Conservation (phyloP, 1,140 invertebrate species). For the Conus ventricosus region DNA sequence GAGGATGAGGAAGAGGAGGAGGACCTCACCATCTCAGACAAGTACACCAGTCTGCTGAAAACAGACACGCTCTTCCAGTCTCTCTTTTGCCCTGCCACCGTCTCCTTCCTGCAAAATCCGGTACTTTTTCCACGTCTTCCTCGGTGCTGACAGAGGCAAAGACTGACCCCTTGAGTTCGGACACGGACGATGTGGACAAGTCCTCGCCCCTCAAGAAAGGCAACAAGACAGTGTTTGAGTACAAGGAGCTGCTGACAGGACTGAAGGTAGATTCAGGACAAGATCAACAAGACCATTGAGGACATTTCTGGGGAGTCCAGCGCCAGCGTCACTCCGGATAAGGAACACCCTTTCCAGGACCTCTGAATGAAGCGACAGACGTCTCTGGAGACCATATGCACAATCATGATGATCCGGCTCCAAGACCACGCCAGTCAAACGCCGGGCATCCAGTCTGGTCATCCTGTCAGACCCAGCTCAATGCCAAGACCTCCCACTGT, state of each 20-base stretch:
- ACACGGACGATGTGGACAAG: slow-evolving; percentile 47
- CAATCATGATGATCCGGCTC: not conserved
- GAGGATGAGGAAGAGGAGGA: slow-evolving; percentile 67
- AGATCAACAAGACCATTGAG: slow-evolving; percentile 62
- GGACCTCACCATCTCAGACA: slow-evolving; percentile 62
- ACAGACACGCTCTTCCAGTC: slow-evolving; percentile 31
- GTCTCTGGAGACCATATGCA: not conserved
- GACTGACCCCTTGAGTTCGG: slow-evolving; percentile 28
- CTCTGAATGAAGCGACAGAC: not conserved
- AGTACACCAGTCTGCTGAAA: slow-evolving; percentile 58
- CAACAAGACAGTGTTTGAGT: slow-evolving; percentile 42
- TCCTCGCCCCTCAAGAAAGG: slow-evolving; percentile 47
- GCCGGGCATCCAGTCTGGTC: not conserved
- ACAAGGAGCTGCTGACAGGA: slow-evolving; percentile 56
- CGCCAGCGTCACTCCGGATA: slow-evolving; percentile 48
- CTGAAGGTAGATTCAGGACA: slow-evolving; percentile 59
- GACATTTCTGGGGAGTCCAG: slow-evolving; percentile 62
- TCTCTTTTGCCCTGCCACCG: not conserved
- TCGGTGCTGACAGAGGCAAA: slow-evolving; percentile 20
- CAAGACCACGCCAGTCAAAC: not conserved
- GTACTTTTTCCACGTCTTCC: slow-evolving; percentile 6
- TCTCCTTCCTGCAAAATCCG: not conserved
- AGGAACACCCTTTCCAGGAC: slow-evolving; percentile 38
- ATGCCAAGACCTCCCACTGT: not conserved
- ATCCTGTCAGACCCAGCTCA: not conserved